Base-by-base conservation (phyloP, 2,113 vertebrate species). In the Scophthalmus maximus region DNA sequence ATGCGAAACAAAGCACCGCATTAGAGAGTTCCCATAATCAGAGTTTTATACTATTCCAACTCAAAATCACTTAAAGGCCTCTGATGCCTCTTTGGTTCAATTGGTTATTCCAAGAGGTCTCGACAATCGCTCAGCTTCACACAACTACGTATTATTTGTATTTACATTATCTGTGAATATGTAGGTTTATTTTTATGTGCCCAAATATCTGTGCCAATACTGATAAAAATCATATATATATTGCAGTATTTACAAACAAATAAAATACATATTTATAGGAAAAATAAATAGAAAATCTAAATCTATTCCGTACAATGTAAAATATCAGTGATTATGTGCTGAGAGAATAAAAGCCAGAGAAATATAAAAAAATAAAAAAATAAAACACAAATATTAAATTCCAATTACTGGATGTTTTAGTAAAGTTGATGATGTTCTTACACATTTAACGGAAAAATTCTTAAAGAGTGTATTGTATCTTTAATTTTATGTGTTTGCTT, bases 1-100 rank as follows among this genome's bases (percentile, higher is more conserved):
- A 61, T 6, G 25, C 44, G 32, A 49, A 52, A 53, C n/a, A 46
- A 47, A 53, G 44, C 30, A 53, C 26, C 15, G n/a, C 40, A 30
- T 46, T 12, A 20, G 27, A 60, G 50, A 58, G n/a, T 36, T 69
- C 32, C 57, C 10, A 51, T 40, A 25, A 64, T 68, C 64, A 58
- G n/a, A 10, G 38, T 52, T 3, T 38, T 47, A 40, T 22, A 76
- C 25, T 34, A 40, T 36, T 46, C 26, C 25, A n/a, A 60, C 60
- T 53, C 14, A 26, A n/a, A 67, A 26, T 55, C 18, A 8, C 46
- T 17, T 27, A 22, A 51, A 27, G 12, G 36, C 12, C 20, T 22
- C 2, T 23, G 0, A 34, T 34, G 17, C 5, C 22, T 61, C 20
- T 59, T n/a, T n/a, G n/a, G n/a, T n/a, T n/a, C n/a, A n/a, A n/a